Base-by-base conservation (phyloP, 2,113 vertebrate genomes). In the Siphamia tubifer region DNA sequence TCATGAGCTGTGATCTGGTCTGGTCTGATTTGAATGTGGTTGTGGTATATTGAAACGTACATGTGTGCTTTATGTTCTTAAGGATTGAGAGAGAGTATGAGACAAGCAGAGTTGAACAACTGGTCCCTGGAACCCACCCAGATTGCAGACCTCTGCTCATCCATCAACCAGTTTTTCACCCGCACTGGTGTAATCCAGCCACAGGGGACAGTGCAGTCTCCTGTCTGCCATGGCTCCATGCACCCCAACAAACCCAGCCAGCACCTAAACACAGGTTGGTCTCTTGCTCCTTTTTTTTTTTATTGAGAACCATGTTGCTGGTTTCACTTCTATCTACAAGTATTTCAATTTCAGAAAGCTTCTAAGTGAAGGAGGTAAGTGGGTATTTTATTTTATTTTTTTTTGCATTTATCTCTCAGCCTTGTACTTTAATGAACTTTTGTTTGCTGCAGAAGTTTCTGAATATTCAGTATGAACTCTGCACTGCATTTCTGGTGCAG, bases 81-180 rank as follows among this genome's bases (percentile, higher is more conserved):
- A 96, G 95, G 95, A 78, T 88, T 96, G 84, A 95, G 94, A 90
- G 95, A 96, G 83, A 96, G 95, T 72, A 96, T 96, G 95, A 94
- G 94, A 81, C 95, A 96, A 87, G 95, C 95, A 4, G 95, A 96
- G 87, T 87, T 96, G 79, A 96, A 95, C 92, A 96, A 96, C 81
- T 96, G 95, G 95, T 96, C 94, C 61, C 91, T 96, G 77, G 95
- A 96, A 85, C 94, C 95, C 52, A 94, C 94, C 78, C 95, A 96
- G 81, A 95, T 96, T 30, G 95, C 94, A 49, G 95, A 96, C 90
- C 94, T 96, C 68, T 96, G 95, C 91, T 95, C 95, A 55, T 96
- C 95, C 68, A 95, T 96, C 82, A 96, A 96, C 90, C 94, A 96
- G 63, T 96, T 96, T 74, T 96, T 96, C 81, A 91, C 94, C 74